Evolutionary conservation across 2,888 invertebrate genomes (phyloP), one percentile per base, ranked within the genome.

Genomic region (Ellobium chinense): DNA sequence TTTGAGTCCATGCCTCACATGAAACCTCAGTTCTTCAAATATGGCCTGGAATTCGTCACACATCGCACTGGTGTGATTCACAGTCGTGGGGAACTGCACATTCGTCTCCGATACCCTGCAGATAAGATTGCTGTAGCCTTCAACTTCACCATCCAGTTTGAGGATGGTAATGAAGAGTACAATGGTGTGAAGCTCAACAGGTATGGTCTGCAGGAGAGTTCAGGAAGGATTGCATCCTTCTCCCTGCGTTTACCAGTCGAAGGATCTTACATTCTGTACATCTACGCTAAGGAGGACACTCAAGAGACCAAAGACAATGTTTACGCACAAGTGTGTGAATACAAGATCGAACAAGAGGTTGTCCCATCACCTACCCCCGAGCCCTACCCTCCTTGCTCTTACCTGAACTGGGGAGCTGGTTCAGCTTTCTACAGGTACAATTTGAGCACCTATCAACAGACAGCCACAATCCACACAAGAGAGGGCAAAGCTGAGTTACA

Each of bases 1-100:
- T 93, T 93, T 86, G 93, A 93, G 86, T 90, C 92, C 85, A 91
- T 93, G 87, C 92, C 92, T 0, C 92, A 92, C 80, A 93, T 93
- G 89, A 93, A 93, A 83, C 92, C 92, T 34, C 92, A 92, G 78
- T 93, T 93, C 89, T 93, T 93, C 89, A 93, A 93, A 84, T 89
- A 88, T 76, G 92, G 92, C 39, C 87, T 93, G 66, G 92, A 93
- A 85, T 91, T 93, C 86, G 89, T 92, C 69, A 91, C 91, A 65
- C 92, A 93, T 85, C 86, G 91, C n/a, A 91, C 91, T 9, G 93
- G 93, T 0, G 92, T 93, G 12, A 92, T 93, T 76, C 86, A 87
- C 76, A 88, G 90, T 14, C 88, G 90, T 18, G 91, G 91, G 9
- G 91, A 92, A 78, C 89, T 91, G 29, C 91, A 91, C 77, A 89